phyloP scores from a whole-genome alignment of 2,888 invertebrate species.

The Callosobruchus maculatus region DNA sequence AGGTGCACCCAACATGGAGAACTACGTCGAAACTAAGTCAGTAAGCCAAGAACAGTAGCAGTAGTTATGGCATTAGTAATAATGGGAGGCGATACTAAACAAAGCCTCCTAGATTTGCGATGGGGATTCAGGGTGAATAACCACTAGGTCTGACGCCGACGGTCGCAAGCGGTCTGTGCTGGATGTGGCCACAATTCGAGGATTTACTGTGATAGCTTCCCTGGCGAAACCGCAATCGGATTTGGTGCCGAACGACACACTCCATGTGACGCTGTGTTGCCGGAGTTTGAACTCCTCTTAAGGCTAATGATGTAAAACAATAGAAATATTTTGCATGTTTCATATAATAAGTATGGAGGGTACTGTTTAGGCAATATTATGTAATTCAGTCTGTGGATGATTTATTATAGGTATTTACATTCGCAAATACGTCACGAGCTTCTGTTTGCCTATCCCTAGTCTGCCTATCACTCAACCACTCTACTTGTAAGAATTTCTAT shows the following conservation, averaged over 20 bases:
- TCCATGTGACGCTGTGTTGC: slow-evolving; percentile 4
- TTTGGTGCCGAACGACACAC: slow-evolving; percentile 31
- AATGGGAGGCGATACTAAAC: slow-evolving; percentile 16
- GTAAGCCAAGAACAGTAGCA: not conserved
- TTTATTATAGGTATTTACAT: too few relatives aligned
- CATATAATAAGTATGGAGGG: too few relatives aligned
- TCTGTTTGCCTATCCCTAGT: too few relatives aligned
- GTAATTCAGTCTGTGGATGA: too few relatives aligned
- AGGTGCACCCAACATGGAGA: not conserved
- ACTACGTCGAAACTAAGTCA: not conserved
- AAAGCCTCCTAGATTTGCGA: slow-evolving; percentile 38
- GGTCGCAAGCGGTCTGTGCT: not conserved
- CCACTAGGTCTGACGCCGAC: slow-evolving; percentile 10
- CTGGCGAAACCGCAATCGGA: slow-evolving; percentile 46
- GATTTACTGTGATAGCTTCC: slow-evolving; percentile 47
- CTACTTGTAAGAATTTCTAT: too few relatives aligned
- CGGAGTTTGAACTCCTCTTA: not conserved
- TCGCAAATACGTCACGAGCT: too few relatives aligned
- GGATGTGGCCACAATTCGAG: slow-evolving; percentile 43
- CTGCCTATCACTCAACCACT: too few relatives aligned
- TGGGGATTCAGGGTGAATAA: slow-evolving; percentile 25
- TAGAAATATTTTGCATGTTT: too few relatives aligned
- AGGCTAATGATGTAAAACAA: not conserved
- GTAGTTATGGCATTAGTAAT: not conserved
- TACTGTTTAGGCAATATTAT: too few relatives aligned